These are phyloP conservation scores for Mionectes macconnelli DNA, from an alignment of 2,113 vertebrate genomes.

Conservation along the genomic window DNA sequence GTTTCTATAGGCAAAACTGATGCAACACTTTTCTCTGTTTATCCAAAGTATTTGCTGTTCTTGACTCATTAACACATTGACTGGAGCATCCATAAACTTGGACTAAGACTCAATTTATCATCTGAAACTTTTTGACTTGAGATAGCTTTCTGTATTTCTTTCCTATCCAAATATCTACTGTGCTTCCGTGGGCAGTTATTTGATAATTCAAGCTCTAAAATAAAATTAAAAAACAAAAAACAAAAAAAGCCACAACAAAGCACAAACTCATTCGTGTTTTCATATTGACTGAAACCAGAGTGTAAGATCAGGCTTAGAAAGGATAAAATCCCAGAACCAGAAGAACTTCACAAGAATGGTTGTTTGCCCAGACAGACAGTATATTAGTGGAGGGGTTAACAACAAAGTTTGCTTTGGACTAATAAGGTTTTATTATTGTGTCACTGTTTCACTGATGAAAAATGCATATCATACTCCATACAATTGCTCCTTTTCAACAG, in stretches of 20 bases:
- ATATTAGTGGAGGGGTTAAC: not conserved
- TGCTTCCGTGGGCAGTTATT: not conserved
- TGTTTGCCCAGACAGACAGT: not conserved
- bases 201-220: not conserved
- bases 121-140: not conserved
- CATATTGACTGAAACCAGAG: not conserved
- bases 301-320: not conserved
- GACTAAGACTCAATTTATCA: not conserved
- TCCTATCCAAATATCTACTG: not conserved
- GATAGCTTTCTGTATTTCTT: not conserved
- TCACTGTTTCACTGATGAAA: not conserved
- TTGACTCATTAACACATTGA: conserved; percentile 13
- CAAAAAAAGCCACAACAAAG: not conserved
- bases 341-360: not conserved
- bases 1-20: conserved; percentile 31
- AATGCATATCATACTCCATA: not conserved
- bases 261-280: not conserved
- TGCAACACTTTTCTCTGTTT: conserved; percentile 17
- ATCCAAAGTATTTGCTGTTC: conserved; percentile 15
- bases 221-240: too few relatives aligned
- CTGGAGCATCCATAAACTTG: not conserved
- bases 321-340: not conserved
- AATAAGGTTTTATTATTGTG: not conserved
- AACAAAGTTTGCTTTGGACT: not conserved
- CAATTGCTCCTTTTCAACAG: not conserved